These are phyloP conservation scores for Hydrolagus affinis DNA, from an alignment of 2,113 vertebrate species.

Conservation along the genomic window DNA sequence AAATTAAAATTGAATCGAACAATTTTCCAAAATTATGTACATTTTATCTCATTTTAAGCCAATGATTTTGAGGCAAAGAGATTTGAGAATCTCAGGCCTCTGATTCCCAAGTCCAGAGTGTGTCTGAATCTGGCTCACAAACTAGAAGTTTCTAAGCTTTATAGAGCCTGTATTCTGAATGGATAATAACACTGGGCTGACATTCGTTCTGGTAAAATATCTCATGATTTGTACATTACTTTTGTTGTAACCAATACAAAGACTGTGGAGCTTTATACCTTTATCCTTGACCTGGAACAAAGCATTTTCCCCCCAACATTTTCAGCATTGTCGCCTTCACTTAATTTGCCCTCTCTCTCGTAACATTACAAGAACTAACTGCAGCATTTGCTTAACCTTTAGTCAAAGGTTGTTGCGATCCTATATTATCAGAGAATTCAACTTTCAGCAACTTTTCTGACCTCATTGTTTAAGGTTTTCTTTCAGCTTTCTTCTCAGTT, in stretches of 20 bases:
- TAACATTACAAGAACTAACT: constrained; percentile 34
- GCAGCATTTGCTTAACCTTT: constrained; percentile 32
- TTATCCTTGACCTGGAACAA: constrained; percentile 46
- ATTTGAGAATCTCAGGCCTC: not conserved
- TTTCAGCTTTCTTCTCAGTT: constrained; percentile 29
- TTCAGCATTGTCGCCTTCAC: constrained; percentile 39
- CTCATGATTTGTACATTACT: constrained; percentile 28
- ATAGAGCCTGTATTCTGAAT: not conserved
- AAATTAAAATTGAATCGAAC: too few species aligned
- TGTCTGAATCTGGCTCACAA: not conserved
- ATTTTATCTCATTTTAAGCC: not conserved
- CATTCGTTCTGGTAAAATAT: not conserved
- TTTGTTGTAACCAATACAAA: constrained; percentile 35
- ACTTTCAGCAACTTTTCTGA: constrained; percentile 33
- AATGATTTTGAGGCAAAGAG: not conserved
- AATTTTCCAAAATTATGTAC: too few species aligned
- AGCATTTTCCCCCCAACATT: constrained; percentile 41
- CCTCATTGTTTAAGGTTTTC: constrained; percentile 37
- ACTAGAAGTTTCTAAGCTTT: not conserved
- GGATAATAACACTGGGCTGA: not conserved
- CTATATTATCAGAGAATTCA: constrained; percentile 13
- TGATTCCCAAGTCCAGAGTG: too few species aligned
- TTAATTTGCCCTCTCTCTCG: not conserved
- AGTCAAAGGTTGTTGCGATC: constrained; percentile 11
- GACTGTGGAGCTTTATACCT: constrained; percentile 37